Evolutionary conservation across 1,140 invertebrate genomes (phyloP).

Genomic region (Akabosia matsudoensis): DNA sequence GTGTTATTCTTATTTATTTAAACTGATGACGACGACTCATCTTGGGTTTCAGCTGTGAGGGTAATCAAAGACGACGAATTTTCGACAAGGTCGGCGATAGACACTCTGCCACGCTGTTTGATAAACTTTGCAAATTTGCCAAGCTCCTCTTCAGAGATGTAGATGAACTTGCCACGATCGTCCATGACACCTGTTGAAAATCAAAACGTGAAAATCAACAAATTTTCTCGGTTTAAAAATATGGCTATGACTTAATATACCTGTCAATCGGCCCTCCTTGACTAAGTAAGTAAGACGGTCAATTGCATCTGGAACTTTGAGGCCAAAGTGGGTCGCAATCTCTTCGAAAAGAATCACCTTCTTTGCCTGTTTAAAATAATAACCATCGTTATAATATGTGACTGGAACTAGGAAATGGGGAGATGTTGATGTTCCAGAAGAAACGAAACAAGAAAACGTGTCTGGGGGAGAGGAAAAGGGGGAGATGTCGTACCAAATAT

Average conservation of each 20-base stretch:
- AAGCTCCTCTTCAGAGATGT: conserved; percentile 87
- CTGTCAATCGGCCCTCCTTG: conserved; percentile 69
- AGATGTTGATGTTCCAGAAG: too few species aligned
- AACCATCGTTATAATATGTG: background rate
- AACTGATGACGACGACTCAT: background rate
- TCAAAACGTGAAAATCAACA: background rate
- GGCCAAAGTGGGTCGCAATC: conserved; percentile 80
- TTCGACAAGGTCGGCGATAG: conserved; percentile 87
- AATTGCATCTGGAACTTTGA: conserved; percentile 86
- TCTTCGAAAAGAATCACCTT: conserved; percentile 97
- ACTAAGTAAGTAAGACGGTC: conserved; percentile 83
- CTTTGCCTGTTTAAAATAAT: conserved; percentile 56
- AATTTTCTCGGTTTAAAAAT: conserved; percentile 1
- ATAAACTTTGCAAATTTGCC: conserved; percentile 93
- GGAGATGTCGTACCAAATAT: too few species aligned
- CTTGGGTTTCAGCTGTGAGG: conserved; percentile 56
- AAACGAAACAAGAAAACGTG: too few species aligned
- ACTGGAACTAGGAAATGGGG: background rate
- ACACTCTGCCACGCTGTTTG: conserved; percentile 87
- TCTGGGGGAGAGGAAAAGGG: too few species aligned
- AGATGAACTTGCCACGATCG: conserved; percentile 98
- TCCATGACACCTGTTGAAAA: conserved; percentile 95
- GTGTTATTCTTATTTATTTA: background rate
- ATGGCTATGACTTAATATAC: too few species aligned
- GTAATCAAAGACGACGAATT: conserved; percentile 91